Conservation (phyloP, 2,797 vertebrate species). For the Hemitrygon akajei region DNA sequence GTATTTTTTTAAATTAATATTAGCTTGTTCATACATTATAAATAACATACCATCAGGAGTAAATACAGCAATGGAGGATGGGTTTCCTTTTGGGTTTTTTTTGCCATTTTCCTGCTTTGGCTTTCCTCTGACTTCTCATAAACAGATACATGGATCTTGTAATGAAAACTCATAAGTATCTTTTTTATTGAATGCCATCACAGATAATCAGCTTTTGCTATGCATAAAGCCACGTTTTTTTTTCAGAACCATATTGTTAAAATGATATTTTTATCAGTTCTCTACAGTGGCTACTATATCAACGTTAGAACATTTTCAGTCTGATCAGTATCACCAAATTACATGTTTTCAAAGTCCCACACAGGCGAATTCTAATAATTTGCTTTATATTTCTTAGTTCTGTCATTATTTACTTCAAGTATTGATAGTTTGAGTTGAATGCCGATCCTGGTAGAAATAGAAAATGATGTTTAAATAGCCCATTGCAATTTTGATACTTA, state of each 20-base stretch:
- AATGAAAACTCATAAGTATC: background rate
- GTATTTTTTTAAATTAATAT: background rate
- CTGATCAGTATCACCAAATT: background rate
- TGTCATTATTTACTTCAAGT: background rate
- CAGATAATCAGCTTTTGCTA: background rate
- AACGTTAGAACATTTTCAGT: background rate
- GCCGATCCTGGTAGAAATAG: background rate
- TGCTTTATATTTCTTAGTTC: background rate
- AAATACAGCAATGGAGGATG: background rate
- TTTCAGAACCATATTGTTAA: background rate
- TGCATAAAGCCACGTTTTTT: background rate
- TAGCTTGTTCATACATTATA: background rate
- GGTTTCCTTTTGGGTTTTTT: background rate
- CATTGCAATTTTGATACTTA: background rate
- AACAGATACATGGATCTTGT: background rate
- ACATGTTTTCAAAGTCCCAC: constrained; percentile 11
- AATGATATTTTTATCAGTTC: background rate
- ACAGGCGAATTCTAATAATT: background rate
- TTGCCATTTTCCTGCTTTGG: background rate
- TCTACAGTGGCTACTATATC: background rate
- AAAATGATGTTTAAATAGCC: background rate
- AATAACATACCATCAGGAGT: background rate
- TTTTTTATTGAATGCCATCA: background rate
- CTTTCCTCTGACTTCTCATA: background rate
- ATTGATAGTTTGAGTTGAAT: background rate